Base-by-base conservation (phyloP, 2,888 invertebrate genomes). In the Drosophila melanocephala region DNA sequence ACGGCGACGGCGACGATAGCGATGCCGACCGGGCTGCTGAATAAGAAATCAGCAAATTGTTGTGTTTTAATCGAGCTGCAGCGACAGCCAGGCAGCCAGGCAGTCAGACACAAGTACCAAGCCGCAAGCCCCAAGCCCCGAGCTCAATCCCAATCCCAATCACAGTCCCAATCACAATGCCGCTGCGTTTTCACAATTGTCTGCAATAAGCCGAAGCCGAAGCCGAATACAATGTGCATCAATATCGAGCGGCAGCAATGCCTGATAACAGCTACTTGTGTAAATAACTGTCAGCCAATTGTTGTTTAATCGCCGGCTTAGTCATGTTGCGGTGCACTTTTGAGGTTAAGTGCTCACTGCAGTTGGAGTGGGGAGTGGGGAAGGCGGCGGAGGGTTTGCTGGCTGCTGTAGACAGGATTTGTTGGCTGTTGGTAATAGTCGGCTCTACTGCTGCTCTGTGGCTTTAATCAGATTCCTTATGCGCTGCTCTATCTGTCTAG, bases 201-300 rank as follows among this genome's bases (percentile, higher is more conserved):
- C 82, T 81, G 82, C 82, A 77, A 74, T 82, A 82, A 74, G 82
- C 79, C 72, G 79, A 68, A 32, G 47, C 33, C 39, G 64, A 61
- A 32, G 42, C 33, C 39, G 64, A 64, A 70, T 52, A 56, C 52
- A 39, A 57, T 50, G 66, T 58, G 71, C 71, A 71, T 76, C 76
- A 71, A 76, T 76, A 72, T 72, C 58, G 33, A 52, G 59, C 60
- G 44, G 62, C 44, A 58, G 64, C 62, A 65, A 30, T 57, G 39
- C 37, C 57, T 39, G 67, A 67, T 74, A 61, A 64, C 87, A 85
- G 86, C 75, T 81, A 86, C 89, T 88, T 90, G 87, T 87, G 90
- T 90, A 88, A 90, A 88, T 88, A 90, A 90, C 87, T 84, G 89
- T 89, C 88, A 89, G 88, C 89, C 90, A 89, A 89, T 89, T 89